Evolutionary conservation across 2,797 vertebrate genomes (phyloP), one percentile per base, ranked within the genome.

Genomic region (Vireo griseus): DNA sequence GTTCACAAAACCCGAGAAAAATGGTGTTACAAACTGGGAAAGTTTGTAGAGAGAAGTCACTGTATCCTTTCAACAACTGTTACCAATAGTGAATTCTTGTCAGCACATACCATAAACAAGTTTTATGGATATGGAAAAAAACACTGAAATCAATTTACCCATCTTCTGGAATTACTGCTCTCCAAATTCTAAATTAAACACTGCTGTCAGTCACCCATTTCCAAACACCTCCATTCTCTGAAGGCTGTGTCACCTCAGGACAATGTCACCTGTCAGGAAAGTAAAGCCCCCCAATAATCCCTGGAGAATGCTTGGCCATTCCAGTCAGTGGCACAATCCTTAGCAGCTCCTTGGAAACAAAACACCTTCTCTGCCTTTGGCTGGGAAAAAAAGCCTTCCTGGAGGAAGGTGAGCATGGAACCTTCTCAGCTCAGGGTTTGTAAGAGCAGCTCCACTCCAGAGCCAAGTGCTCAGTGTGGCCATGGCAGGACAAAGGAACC

Each of bases 291-390:
- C 72, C 35, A 51, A 22, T 9, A 35, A 77, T 37, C 44, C 55
- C 48, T 7, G 5, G 24, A 13, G 72, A 88, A 85, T 22, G 57
- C 65, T 15, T 4, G 2, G 39, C 85, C 76, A 52, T 42, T 88
- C 39, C 68, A 8, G 7, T 5, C 63, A 17, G 19, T 1, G n/a
- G 25, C 71, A 86, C 74, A 42, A 65, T 29, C 87, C 66, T 58
- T 7, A 82, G 86, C 75, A 78, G 80, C 57, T 78, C 63, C 55
- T 71, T 25, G 55, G 63, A 61, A 85, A 77, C 75, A 71, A 94
- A 92, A 75, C 21, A 14, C 44, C 40, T 69, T 33, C 67, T 40
- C 57, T 73, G 6, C 48, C 44, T 78, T 13, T 69, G 25, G 25
- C 44, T 79, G 31, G 16, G 17, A 21, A 35, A 35, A 39, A 31